Evolutionary conservation across 1,140 invertebrate genomes (phyloP), one percentile per base, ranked within the genome.

Genomic region (Metaphire vulgaris): DNA sequence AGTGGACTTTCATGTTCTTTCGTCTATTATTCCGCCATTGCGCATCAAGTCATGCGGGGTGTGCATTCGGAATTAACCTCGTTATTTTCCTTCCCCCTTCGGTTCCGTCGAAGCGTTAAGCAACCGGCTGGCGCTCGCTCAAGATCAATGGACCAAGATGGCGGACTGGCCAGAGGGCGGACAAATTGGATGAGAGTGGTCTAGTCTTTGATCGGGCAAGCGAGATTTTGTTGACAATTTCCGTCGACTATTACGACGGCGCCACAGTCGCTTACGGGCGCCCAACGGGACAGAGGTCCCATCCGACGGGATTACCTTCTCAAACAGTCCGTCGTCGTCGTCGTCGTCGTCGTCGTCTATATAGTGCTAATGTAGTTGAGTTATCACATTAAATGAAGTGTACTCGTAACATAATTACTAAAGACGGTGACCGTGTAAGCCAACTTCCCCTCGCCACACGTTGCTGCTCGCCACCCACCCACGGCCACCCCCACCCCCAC

Each of bases 381-480:
- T 56, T 56, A 56, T 56, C 41, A 21, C 41, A 56, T 56, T 56
- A 56, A 56, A 56, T 56, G 41, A 56, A 56, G 41, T 56, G 41
- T 56, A 21, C 6, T 56, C 41, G 6, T 56, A 56, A 56, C 41
- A 56, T 56, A 21, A 56, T 56, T 56, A 56, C 41, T 21, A 56
- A 6, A 6, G 41, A 56, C 41, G 21, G 21, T 21, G 41, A 12
- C 41, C 41, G 6, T 6, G 21, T 12, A 56, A n/a, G n/a, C n/a
- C n/a, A n/a, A n/a, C n/a, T n/a, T n/a, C n/a, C n/a, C n/a, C n/a
- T n/a, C n/a, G n/a, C n/a, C n/a, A n/a, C n/a, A n/a, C n/a, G n/a
- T n/a, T n/a, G n/a, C n/a, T 21, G 41, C 41, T 56, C 6, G 41
- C 41, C 41, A 21, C 41, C 41, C 6, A 12, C 6, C 6, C 41